Conservation (phyloP, 2,888 invertebrate genomes). For the Dicycla oo region DNA sequence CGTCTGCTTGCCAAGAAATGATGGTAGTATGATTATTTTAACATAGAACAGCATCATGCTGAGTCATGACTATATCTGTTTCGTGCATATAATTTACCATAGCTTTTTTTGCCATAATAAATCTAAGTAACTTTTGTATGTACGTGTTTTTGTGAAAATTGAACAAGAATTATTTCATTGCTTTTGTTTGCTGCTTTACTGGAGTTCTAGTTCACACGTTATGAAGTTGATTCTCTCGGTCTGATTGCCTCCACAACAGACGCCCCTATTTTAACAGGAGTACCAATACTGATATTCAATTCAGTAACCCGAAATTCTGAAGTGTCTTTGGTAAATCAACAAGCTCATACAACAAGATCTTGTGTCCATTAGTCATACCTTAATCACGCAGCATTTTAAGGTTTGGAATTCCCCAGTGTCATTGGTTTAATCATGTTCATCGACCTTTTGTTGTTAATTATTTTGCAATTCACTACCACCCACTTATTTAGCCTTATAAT, state of each 20-base stretch:
- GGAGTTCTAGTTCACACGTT: background rate
- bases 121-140: background rate
- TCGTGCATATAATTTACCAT: too few relatives aligned
- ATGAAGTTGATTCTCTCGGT: background rate
- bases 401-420: background rate
- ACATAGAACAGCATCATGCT: background rate
- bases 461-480: too few relatives aligned
- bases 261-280: background rate
- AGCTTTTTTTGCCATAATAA: background rate
- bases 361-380: background rate
- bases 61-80: too few relatives aligned
- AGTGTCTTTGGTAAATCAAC: background rate
- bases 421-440: conserved; percentile 1
- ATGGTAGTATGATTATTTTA: conserved; percentile 83
- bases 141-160: background rate
- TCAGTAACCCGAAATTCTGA: background rate
- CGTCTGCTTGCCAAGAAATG: conserved; percentile 93
- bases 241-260: background rate
- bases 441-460: background rate
- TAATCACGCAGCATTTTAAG: background rate
- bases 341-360: too few relatives aligned
- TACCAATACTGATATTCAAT: too few relatives aligned
- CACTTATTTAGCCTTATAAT: too few relatives aligned
- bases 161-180: too few relatives aligned
- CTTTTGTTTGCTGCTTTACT: background rate